These are phyloP conservation scores for Caerostris darwini DNA, from an alignment of 1,140 invertebrate genomes.

Conservation along the genomic window DNA sequence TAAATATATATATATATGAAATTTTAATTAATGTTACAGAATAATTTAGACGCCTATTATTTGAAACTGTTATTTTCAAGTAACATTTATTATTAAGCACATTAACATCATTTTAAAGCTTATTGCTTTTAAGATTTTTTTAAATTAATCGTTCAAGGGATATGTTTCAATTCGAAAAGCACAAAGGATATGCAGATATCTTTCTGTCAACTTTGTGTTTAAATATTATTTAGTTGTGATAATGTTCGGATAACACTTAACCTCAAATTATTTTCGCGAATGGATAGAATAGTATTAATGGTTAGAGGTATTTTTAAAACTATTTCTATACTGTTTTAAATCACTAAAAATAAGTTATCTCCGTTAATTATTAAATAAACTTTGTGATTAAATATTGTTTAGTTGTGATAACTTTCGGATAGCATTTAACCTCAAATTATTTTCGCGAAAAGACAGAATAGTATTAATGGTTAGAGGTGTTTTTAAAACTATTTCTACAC, in stretches of 20 bases:
- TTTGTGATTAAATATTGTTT: background rate
- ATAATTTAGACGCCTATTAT: too few species aligned
- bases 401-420: background rate
- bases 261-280: background rate
- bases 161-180: slow-evolving; percentile 17
- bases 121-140: too few species aligned
- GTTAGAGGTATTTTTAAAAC: too few species aligned
- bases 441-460: background rate
- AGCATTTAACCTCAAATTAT: background rate
- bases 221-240: background rate
- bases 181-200: slow-evolving; percentile 40
- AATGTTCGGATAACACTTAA: background rate
- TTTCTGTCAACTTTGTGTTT: background rate
- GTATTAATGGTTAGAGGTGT: background rate
- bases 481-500: too few species aligned
- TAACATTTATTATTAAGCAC: too few species aligned
- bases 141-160: background rate
- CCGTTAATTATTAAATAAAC: too few species aligned
- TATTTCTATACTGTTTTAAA: too few species aligned
- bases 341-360: too few species aligned
- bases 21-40: too few species aligned
- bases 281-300: background rate
- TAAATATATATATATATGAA: too few species aligned
- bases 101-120: too few species aligned
- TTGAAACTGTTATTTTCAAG: too few species aligned